These are phyloP conservation scores for Drosophila greeni DNA, from an alignment of 2,888 invertebrate genomes.

Conservation along the genomic window DNA sequence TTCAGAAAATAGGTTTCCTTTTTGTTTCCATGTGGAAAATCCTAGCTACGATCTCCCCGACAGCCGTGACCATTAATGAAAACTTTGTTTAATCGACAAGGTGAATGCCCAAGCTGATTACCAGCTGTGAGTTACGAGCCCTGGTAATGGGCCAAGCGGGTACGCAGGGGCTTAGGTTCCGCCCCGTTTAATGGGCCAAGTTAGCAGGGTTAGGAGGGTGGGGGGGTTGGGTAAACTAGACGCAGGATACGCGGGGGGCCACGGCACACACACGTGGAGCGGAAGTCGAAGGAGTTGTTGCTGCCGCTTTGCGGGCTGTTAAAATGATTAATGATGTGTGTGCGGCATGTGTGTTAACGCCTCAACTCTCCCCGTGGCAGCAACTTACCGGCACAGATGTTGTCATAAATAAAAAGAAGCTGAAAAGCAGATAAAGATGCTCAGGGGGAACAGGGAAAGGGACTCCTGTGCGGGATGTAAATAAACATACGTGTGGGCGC, in stretches of 20 bases:
- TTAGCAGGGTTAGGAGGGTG: conserved; percentile 1
- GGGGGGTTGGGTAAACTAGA: conserved; percentile 14
- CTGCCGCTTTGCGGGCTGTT: conserved; percentile 48
- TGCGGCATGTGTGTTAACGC: conserved; percentile 68
- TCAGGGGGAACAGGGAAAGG: conserved; percentile 10
- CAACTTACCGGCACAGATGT: conserved; percentile 68
- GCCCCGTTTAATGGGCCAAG: conserved; percentile 35
- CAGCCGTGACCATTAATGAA: neutral
- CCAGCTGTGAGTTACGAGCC: conserved; percentile 15
- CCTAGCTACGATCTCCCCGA: neutral
- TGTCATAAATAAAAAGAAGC: conserved; percentile 71
- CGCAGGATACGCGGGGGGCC: neutral
- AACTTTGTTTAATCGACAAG: conserved; percentile 4
- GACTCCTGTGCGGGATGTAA: conserved; percentile 53
- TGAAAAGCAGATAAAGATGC: conserved; percentile 47
- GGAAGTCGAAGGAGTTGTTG: conserved; percentile 44
- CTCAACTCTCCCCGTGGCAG: conserved; percentile 32
- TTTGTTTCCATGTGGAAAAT: neutral
- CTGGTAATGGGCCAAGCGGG: conserved; percentile 11
- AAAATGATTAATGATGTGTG: conserved; percentile 78
- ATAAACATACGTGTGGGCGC: conserved; percentile 53
- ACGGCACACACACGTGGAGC: conserved; percentile 38
- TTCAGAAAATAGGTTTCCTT: neutral
- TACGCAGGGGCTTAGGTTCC: conserved; percentile 1
- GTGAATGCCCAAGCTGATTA: neutral